Evolutionary conservation across 2,888 invertebrate species (phyloP).

Genomic region (Nephrotoma flavescens): DNA sequence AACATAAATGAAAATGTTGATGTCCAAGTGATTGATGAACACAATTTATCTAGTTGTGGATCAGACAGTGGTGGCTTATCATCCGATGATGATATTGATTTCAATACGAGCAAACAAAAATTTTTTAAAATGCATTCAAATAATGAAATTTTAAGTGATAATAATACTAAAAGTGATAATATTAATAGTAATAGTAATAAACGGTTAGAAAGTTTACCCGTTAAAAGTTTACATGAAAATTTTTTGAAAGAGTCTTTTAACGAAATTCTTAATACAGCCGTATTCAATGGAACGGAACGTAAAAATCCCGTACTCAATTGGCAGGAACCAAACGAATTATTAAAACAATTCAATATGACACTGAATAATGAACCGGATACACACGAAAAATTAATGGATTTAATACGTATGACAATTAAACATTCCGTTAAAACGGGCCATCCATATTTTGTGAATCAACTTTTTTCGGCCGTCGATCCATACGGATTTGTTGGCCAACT

Average conservation of each 20-base stretch:
- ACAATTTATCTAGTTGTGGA: slow-evolving; percentile 7
- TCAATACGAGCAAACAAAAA: not conserved
- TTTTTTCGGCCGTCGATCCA: slow-evolving; percentile 73
- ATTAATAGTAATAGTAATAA: not conserved
- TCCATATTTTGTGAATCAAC: slow-evolving; percentile 78
- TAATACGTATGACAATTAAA: slow-evolving; percentile 56
- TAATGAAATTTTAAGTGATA: not conserved
- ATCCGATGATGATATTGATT: slow-evolving; percentile 10
- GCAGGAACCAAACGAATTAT: slow-evolving; percentile 58
- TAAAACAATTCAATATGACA: slow-evolving; percentile 48
- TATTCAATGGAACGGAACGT: slow-evolving; percentile 58
- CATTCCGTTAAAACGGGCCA: slow-evolving; percentile 85
- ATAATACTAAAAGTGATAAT: not conserved
- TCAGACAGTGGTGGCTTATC: slow-evolving; percentile 7
- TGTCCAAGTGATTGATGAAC: slow-evolving; percentile 15
- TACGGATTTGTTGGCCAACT: slow-evolving; percentile 74
- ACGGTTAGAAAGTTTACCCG: slow-evolving; percentile 44
- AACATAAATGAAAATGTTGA: slow-evolving; percentile 16
- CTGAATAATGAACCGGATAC: slow-evolving; percentile 41
- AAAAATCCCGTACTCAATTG: slow-evolving; percentile 67
- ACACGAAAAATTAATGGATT: slow-evolving; percentile 50
- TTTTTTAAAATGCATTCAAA: not conserved
- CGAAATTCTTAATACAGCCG: slow-evolving; percentile 54
- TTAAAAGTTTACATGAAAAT: slow-evolving; percentile 48
- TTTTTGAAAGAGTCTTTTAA: slow-evolving; percentile 58